Evolutionary conservation across 2,888 invertebrate species (phyloP).

Genomic region (Torymus tubicola): DNA sequence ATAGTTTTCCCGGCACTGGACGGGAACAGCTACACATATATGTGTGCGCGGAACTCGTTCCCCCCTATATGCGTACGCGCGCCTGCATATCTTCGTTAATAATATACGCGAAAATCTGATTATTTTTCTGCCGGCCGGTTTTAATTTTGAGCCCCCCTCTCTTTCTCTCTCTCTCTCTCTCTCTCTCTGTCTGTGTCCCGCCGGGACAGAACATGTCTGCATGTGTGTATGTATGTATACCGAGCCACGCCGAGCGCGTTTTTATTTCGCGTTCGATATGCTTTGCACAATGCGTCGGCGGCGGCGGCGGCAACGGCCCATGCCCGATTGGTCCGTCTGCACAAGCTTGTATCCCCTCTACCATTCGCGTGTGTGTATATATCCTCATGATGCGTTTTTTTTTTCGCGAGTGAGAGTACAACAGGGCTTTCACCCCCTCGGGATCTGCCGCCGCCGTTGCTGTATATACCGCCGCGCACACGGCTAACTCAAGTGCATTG

Average conservation of each 20-base stretch:
- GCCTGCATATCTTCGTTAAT: constrained; percentile 70
- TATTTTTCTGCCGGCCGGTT: constrained; percentile 74
- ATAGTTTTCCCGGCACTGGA: constrained; percentile 67
- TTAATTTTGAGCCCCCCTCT: constrained; percentile 71
- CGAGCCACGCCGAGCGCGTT: constrained; percentile 53
- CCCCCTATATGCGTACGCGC: constrained; percentile 33
- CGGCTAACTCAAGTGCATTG: constrained; percentile 43
- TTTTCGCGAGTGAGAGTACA: constrained; percentile 9
- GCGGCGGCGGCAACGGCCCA: constrained; percentile 44
- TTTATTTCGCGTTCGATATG: constrained; percentile 67
- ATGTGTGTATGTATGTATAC: not conserved
- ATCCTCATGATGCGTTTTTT: constrained; percentile 18
- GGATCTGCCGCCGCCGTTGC: not conserved
- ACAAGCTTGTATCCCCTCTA: constrained; percentile 47
- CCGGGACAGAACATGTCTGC: not conserved
- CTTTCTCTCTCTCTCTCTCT: constrained; percentile 31
- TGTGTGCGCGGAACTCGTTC: not conserved
- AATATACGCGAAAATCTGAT: constrained; percentile 75
- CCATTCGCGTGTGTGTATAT: not conserved
- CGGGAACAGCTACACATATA: constrained; percentile 48
- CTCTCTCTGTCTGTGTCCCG: not conserved
- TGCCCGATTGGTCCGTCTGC: constrained; percentile 68
- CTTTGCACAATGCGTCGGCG: constrained; percentile 37
- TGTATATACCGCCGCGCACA: too few relatives aligned
- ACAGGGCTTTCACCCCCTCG: not conserved